Base-by-base conservation (phyloP, 1,140 invertebrate genomes). In the Trichogramma pretiosum region DNA sequence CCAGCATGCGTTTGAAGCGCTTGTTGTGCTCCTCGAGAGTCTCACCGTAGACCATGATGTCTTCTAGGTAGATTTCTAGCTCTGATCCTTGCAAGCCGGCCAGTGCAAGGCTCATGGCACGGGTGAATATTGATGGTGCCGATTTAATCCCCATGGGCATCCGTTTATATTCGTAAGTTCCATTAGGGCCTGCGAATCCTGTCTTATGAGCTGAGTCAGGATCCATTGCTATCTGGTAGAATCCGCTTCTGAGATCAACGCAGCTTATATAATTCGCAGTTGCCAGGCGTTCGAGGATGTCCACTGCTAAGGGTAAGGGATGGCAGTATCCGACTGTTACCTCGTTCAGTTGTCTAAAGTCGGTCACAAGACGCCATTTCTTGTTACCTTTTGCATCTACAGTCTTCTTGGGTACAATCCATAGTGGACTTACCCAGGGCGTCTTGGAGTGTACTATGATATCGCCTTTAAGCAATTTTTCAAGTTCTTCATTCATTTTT, bases 401-500 rank as follows among this genome's bases (percentile, higher is more conserved):
- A 5, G 39, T 28, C 14, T 42, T 42, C 17, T 53, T 43, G 11
- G 46, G 28, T 1, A 53, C 40, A 3, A 53, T 36, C 14, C 48
- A 35, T 11, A 53, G 10, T 1, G 39, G 39, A 11, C 39, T 42
- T 1, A 30, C 18, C 8, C 10, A 42, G 3, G 39, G 4, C 5
- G 39, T 28, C 1, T 1, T 17, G 13, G 39, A 41, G n/a, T 10
- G 37, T 18, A 17, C 39, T 14, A 10, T 41, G 8, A 18, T 22
- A 23, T 14, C 18, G 5, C n/a, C 3, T 11, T 18, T 18, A 11
- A 18, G 21, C 5, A 18, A 22, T 22, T 38, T 38, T 5, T 19
- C 23, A 22, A 22, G 7, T 17, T 46, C 34, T n/a, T 44, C 45
- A 21, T 21, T 34, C 13, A 52, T 8, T 28, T 52, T 48, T n/a